phyloP scores from a whole-genome alignment of 1,140 invertebrate species.

The Platyscapa corneri region DNA sequence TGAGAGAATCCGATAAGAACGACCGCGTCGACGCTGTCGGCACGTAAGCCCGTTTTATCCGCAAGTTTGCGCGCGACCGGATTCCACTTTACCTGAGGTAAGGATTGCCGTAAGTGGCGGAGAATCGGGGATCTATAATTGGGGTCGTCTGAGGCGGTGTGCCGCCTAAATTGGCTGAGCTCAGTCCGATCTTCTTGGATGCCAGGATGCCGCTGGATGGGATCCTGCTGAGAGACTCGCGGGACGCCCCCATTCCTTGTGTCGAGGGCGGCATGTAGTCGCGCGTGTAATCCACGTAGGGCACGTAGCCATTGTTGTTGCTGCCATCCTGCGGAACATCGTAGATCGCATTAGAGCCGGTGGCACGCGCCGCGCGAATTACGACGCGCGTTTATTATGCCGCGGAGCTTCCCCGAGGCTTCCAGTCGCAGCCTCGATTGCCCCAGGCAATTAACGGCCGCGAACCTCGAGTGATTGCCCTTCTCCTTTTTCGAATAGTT shows the following conservation, averaged over 20 bases:
- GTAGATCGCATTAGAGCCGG: neutral
- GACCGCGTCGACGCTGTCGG: neutral
- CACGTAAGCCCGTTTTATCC: neutral
- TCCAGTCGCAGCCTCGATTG: neutral
- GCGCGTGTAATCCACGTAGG: constrained; percentile 88
- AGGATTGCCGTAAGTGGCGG: constrained; percentile 91
- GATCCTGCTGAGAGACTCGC: constrained; percentile 76
- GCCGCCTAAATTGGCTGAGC: constrained; percentile 74
- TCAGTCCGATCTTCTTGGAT: constrained; percentile 77
- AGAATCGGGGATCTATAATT: constrained; percentile 88
- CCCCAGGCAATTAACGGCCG: neutral
- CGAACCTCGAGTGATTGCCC: no score
- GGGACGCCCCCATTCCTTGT: constrained; percentile 72
- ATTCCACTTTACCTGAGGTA: constrained; percentile 79
- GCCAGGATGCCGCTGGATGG: constrained; percentile 73
- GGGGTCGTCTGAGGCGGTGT: constrained; percentile 74
- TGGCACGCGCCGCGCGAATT: neutral
- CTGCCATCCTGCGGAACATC: constrained; percentile 79
- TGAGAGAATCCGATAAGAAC: neutral
- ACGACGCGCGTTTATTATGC: neutral
- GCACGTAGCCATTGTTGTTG: constrained; percentile 91
- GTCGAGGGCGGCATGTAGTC: constrained; percentile 87
- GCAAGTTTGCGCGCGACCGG: no score
- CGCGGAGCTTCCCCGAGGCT: neutral
- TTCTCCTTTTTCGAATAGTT: neutral